Conservation (phyloP, 2,113 vertebrate genomes). For the Alosa alosa region DNA sequence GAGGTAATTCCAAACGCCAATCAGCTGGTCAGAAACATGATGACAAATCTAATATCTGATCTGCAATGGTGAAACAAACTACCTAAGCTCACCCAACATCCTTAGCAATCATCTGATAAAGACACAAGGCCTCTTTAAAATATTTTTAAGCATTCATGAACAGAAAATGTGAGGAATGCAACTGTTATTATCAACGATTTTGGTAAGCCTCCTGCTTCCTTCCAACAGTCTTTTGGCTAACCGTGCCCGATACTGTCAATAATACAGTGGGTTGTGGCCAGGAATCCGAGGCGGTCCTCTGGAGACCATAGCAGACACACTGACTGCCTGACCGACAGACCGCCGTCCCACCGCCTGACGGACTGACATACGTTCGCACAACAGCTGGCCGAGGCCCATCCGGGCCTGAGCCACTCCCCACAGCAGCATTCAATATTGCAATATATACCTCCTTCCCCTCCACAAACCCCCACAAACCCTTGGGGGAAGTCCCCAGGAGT, state of each 20-base stretch:
- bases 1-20: background rate
- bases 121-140: background rate
- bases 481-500: background rate
- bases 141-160: background rate
- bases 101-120: background rate
- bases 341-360: background rate
- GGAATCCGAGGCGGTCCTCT: background rate
- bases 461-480: background rate
- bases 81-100: background rate
- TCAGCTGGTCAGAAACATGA: background rate
- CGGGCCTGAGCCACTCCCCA: background rate
- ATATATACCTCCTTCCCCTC: background rate
- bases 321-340: slow-evolving; percentile 34
- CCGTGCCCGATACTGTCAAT: background rate
- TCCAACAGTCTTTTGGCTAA: background rate
- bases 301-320: slow-evolving; percentile 7
- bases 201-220: background rate
- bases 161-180: background rate
- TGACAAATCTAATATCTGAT: background rate
- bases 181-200: background rate
- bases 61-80: background rate
- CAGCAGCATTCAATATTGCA: background rate
- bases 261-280: background rate
- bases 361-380: slow-evolving; percentile 4
- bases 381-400: background rate